Evolutionary conservation across 2,797 vertebrate genomes (phyloP).

Genomic region (Enoplosus armatus): DNA sequence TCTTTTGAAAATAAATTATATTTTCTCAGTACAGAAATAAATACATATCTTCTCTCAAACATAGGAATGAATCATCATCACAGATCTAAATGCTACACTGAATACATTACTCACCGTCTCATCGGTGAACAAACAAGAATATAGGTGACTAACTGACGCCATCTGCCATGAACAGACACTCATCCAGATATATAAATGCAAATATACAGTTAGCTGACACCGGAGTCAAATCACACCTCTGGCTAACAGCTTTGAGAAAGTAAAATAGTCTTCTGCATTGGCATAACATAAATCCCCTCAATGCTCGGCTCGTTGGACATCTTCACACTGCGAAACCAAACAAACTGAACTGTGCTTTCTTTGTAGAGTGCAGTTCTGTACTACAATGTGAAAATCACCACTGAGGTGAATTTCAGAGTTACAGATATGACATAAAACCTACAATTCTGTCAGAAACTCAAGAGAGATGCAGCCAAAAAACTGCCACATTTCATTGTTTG

Average conservation of each 20-base stretch:
- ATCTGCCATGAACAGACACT: constrained; percentile 69
- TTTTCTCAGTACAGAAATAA: constrained; percentile 84
- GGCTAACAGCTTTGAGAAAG: constrained; percentile 58
- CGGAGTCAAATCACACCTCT: constrained; percentile 53
- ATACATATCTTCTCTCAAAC: constrained; percentile 80
- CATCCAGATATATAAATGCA: constrained; percentile 72
- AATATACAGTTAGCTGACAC: constrained; percentile 67
- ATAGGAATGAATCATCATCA: constrained; percentile 78
- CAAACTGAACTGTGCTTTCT: constrained; percentile 50
- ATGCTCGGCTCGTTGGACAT: constrained; percentile 29
- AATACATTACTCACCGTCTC: constrained; percentile 72
- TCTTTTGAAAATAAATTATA: constrained; percentile 85
- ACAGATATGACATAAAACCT: constrained; percentile 25
- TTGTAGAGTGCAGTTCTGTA: constrained; percentile 29
- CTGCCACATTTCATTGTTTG: not conserved
- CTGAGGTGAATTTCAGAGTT: constrained; percentile 23
- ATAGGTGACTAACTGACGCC: constrained; percentile 71
- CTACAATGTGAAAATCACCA: constrained; percentile 21
- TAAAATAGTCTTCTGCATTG: constrained; percentile 50
- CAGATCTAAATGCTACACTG: constrained; percentile 77
- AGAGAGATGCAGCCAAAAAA: not conserved
- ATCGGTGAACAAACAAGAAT: constrained; percentile 68
- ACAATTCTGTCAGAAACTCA: constrained; percentile 27
- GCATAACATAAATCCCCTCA: constrained; percentile 39
- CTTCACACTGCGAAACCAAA: constrained; percentile 37